These are phyloP conservation scores for Yponomeuta sedellus DNA, from an alignment of 2,888 invertebrate species.

Conservation along the genomic window DNA sequence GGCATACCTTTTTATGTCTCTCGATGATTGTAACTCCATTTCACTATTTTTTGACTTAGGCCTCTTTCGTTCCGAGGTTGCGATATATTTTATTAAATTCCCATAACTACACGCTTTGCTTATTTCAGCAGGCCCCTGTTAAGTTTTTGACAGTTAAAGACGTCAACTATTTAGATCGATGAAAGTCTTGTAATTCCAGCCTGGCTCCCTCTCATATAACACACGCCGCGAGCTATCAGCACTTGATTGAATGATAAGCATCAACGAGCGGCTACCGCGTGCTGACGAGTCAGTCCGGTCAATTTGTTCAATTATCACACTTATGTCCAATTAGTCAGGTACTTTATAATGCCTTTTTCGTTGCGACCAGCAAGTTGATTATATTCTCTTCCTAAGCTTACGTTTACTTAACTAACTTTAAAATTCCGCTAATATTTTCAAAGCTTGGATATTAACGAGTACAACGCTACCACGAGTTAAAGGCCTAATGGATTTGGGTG, in stretches of 20 bases:
- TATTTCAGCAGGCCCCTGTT: too few species aligned
- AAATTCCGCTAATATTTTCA: neutral
- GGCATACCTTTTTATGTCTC: too few species aligned
- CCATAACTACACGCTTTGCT: too few species aligned
- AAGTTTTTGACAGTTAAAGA: too few species aligned
- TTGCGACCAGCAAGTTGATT: neutral
- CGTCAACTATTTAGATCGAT: too few species aligned
- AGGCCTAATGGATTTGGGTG: too few species aligned
- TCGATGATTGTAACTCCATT: too few species aligned
- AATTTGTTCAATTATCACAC: slow-evolving; percentile 4
- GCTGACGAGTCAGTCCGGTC: neutral
- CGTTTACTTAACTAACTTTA: too few species aligned
- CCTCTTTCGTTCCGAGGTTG: too few species aligned
- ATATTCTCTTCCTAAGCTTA: too few species aligned
- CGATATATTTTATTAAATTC: too few species aligned
- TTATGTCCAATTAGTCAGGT: neutral
- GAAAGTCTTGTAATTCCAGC: neutral
- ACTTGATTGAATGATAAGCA: slow-evolving; percentile 9
- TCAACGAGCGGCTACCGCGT: neutral
- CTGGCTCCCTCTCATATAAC: neutral
- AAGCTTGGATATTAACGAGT: neutral
- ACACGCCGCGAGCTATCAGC: neutral
- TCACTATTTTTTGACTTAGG: too few species aligned
- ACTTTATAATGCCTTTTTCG: neutral
- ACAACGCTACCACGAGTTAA: neutral